A percentile compares a stretch with the other conserved stretches of the same genome.
Conservation (phyloP, 2,797 vertebrate species). For the Carduelis carduelis region DNA sequence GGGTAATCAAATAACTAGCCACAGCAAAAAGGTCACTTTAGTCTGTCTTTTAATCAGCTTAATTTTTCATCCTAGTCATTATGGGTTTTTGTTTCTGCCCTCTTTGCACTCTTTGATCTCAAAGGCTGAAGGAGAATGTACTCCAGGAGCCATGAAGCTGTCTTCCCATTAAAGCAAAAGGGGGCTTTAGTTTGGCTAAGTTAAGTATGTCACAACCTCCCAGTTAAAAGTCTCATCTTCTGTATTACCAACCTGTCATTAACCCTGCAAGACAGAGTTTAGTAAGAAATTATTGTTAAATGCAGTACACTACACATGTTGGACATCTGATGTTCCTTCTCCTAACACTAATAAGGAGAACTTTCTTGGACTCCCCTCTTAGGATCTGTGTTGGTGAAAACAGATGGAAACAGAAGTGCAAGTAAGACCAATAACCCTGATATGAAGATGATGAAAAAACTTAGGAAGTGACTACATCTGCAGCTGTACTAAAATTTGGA, state of each 20-base stretch:
- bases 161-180: not conserved
- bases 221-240: not conserved
- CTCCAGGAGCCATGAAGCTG: not conserved
- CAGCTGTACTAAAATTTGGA: not conserved
- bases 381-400: not conserved
- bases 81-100: not conserved
- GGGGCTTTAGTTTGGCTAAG: not conserved
- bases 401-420: not conserved
- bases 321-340: not conserved
- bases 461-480: not conserved
- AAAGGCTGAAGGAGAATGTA: not conserved
- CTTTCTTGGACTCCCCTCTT: not conserved
- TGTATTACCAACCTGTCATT: not conserved
- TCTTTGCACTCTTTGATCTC: not conserved
- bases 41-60: not conserved
- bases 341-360: not conserved
- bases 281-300: not conserved
- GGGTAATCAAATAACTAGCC: not conserved
- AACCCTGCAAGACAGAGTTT: not conserved
- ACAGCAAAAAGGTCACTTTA: not conserved
- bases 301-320: not conserved
- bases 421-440: not conserved
- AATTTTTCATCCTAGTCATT: not conserved
- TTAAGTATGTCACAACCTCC: not conserved
- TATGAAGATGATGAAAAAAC: not conserved